phyloP scores from a whole-genome alignment of 2,888 invertebrate species.

The Sicus ferrugineus region DNA sequence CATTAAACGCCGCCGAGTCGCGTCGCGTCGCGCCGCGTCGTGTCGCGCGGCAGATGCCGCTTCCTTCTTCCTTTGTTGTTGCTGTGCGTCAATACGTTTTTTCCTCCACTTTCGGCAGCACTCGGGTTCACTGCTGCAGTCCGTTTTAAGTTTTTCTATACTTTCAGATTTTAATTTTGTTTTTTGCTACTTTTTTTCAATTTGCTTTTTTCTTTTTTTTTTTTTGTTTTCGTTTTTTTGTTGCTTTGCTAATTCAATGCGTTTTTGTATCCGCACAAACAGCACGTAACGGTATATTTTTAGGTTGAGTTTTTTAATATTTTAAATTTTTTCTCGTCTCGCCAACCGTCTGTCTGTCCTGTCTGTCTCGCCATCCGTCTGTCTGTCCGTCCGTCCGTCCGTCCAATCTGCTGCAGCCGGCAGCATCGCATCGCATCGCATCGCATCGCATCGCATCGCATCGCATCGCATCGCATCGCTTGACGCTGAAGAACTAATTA shows the following conservation, averaged over 20 bases:
- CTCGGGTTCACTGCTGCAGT: too few species aligned
- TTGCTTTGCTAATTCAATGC: slow-evolving; percentile 9
- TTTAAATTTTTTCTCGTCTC: not conserved
- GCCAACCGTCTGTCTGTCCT: not conserved
- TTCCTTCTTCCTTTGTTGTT: too few species aligned
- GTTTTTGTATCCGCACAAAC: not conserved
- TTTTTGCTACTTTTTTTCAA: not conserved
- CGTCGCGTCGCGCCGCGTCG: too few species aligned
- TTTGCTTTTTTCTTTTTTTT: not conserved
- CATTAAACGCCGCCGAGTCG: slow-evolving; percentile 1
- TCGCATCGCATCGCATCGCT: too few species aligned
- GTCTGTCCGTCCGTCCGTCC: slow-evolving; percentile 27
- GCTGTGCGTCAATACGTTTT: too few species aligned
- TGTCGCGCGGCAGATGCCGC: too few species aligned
- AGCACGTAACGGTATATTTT: not conserved
- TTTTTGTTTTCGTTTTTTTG: not conserved
- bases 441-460: too few species aligned
- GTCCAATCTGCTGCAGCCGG: slow-evolving; percentile 30
- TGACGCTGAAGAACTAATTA: slow-evolving; percentile 47
- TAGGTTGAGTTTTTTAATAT: not conserved
- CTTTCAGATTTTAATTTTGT: too few species aligned
- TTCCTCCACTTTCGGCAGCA: too few species aligned
- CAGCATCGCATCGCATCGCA: too few species aligned
- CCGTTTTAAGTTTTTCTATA: too few species aligned
- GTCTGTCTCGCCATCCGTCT: not conserved